Evolutionary conservation across 1,140 invertebrate genomes (phyloP).

Genomic region (Tenebrio molitor): DNA sequence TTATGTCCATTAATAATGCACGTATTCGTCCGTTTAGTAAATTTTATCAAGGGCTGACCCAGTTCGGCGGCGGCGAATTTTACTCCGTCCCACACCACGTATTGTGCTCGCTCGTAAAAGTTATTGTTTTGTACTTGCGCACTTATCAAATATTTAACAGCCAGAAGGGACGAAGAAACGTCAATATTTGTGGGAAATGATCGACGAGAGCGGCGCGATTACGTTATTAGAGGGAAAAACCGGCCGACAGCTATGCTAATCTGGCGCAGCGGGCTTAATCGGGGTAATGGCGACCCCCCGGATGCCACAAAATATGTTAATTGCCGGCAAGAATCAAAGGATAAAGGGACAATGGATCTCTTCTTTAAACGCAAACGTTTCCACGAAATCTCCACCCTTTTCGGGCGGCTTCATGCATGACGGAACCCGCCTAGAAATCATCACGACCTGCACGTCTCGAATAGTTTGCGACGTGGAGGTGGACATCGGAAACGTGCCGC

Average conservation of each 20-base stretch:
- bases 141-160: conserved; percentile 23
- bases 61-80: conserved; percentile 6
- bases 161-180: background rate
- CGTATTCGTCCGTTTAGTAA: background rate
- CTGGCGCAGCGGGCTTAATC: no score
- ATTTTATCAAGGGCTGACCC: background rate
- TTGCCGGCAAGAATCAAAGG: background rate
- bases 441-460: background rate
- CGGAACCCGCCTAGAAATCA: background rate
- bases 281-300: no score
- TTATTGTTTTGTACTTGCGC: conserved; percentile 1
- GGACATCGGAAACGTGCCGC: background rate
- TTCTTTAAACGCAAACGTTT: background rate
- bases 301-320: conserved; percentile 16
- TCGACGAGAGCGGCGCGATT: no score
- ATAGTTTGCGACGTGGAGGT: no score
- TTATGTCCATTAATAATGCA: background rate
- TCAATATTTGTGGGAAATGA: conserved; percentile 24
- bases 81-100: no score
- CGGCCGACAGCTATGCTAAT: no score
- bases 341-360: background rate
- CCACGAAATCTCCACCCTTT: background rate
- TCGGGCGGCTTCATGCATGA: background rate
- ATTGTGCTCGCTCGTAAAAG: background rate
- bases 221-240: no score